These are phyloP conservation scores for Ivindomyrus marchei DNA, from an alignment of 2,113 vertebrate species.

Conservation along the genomic window DNA sequence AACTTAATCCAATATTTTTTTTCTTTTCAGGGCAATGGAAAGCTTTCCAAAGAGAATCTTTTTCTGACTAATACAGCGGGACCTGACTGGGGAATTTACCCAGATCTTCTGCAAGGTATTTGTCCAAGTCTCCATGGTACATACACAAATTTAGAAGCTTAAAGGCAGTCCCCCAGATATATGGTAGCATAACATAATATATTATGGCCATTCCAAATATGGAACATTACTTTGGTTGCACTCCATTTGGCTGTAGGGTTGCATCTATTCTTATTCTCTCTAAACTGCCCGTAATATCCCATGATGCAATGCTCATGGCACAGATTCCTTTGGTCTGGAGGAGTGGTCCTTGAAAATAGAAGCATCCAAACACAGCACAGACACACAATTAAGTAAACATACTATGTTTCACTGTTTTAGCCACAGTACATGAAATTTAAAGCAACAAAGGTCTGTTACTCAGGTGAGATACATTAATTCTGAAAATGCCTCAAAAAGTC, in stretches of 20 bases:
- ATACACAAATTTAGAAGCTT: background rate
- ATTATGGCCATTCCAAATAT: background rate
- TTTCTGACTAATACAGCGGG: background rate
- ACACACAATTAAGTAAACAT: conserved; percentile 18
- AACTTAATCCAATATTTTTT: background rate
- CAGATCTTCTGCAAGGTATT: background rate
- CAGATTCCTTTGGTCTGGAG: conserved; percentile 71
- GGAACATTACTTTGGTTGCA: background rate
- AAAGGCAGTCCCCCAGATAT: background rate
- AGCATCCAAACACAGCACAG: conserved; percentile 84
- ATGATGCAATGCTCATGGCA: conserved; percentile 90
- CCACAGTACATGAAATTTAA: background rate
- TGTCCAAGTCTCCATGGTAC: background rate
- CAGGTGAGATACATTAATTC: background rate
- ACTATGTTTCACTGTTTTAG: background rate
- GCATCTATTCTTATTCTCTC: conserved; percentile 51
- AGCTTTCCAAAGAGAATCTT: background rate
- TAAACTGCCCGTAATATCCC: conserved; percentile 95
- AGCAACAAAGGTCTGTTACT: background rate
- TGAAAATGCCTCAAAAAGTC: background rate
- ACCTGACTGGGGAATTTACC: background rate
- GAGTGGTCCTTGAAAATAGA: conserved; percentile 89
- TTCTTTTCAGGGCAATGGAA: background rate
- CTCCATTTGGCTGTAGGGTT: conserved; percentile 74
- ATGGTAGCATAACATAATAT: background rate